These are phyloP conservation scores for Agonum fuliginosum DNA, from an alignment of 2,888 invertebrate species.

Conservation along the genomic window DNA sequence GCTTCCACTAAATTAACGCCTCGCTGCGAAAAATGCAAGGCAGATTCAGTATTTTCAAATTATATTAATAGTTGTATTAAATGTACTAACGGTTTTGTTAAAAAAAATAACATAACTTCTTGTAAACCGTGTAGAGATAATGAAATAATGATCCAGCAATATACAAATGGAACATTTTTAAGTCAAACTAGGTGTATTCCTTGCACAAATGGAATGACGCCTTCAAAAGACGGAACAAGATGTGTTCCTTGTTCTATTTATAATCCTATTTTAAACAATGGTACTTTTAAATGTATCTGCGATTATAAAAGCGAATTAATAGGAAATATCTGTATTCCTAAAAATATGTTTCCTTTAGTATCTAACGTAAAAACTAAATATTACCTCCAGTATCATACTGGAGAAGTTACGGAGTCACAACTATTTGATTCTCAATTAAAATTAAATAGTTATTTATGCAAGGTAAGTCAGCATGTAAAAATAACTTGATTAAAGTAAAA, in stretches of 20 bases:
- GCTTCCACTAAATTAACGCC: slow-evolving; percentile 63
- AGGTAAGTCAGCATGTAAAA: slow-evolving; percentile 67
- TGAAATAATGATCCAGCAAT: slow-evolving; percentile 70
- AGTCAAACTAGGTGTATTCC: slow-evolving; percentile 69
- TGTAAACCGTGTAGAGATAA: slow-evolving; percentile 65
- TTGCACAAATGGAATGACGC: slow-evolving; percentile 71
- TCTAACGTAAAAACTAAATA: slow-evolving; percentile 69
- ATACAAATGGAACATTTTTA: slow-evolving; percentile 69
- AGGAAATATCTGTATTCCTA: slow-evolving; percentile 68
- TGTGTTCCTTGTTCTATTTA: slow-evolving; percentile 70
- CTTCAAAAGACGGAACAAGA: slow-evolving; percentile 68
- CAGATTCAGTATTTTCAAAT: slow-evolving; percentile 67
- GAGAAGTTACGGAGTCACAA: slow-evolving; percentile 60
- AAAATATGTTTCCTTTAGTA: slow-evolving; percentile 67
- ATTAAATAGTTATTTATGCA: slow-evolving; percentile 71
- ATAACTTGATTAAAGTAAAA: not conserved
- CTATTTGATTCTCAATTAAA: slow-evolving; percentile 68
- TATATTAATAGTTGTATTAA: slow-evolving; percentile 65
- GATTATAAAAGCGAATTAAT: slow-evolving; percentile 65
- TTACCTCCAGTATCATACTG: slow-evolving; percentile 68
- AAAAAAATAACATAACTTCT: slow-evolving; percentile 67
- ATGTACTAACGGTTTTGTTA: slow-evolving; percentile 65
- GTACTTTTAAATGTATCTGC: slow-evolving; percentile 69
- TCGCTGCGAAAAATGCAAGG: slow-evolving; percentile 68
- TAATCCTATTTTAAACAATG: slow-evolving; percentile 59